These are phyloP conservation scores for Porphyrio hochstetteri DNA, from an alignment of 2,113 vertebrate species.

Conservation along the genomic window DNA sequence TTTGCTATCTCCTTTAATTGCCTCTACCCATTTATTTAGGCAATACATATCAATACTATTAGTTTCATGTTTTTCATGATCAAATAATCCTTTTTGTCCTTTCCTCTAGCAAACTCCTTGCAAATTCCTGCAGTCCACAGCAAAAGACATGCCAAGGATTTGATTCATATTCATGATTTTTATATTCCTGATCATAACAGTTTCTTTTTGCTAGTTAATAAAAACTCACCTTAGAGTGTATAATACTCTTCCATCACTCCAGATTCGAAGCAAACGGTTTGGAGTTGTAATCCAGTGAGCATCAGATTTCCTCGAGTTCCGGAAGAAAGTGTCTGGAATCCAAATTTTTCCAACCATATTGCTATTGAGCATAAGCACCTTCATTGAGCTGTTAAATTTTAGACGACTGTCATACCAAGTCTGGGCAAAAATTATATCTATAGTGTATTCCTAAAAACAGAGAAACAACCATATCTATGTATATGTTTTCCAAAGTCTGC, in stretches of 20 bases:
- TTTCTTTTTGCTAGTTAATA: neutral
- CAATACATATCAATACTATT: neutral
- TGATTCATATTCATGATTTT: neutral
- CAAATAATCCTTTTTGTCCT: neutral
- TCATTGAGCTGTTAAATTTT: slow-evolving; percentile 96
- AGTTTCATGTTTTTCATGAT: neutral
- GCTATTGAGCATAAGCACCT: slow-evolving; percentile 95
- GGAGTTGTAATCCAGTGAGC: slow-evolving; percentile 99
- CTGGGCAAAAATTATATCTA: slow-evolving; percentile 99
- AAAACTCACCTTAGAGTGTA: slow-evolving; percentile 89
- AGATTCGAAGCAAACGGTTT: slow-evolving; percentile 92
- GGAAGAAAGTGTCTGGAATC: slow-evolving; percentile 98
- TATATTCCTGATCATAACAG: neutral
- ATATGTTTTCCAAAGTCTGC: neutral
- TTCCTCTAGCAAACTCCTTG: neutral
- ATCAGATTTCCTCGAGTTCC: slow-evolving; percentile 96
- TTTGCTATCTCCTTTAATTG: neutral
- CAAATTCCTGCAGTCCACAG: neutral
- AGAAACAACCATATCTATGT: neutral
- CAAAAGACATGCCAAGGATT: neutral
- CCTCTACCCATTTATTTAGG: neutral
- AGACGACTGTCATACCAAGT: slow-evolving; percentile 97
- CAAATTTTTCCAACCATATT: slow-evolving; percentile 99
- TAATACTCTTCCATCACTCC: slow-evolving; percentile 93
- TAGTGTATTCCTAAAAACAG: slow-evolving; percentile 91